Conservation (phyloP, 2,113 vertebrate genomes). For the Gymnobelideus leadbeateri region DNA sequence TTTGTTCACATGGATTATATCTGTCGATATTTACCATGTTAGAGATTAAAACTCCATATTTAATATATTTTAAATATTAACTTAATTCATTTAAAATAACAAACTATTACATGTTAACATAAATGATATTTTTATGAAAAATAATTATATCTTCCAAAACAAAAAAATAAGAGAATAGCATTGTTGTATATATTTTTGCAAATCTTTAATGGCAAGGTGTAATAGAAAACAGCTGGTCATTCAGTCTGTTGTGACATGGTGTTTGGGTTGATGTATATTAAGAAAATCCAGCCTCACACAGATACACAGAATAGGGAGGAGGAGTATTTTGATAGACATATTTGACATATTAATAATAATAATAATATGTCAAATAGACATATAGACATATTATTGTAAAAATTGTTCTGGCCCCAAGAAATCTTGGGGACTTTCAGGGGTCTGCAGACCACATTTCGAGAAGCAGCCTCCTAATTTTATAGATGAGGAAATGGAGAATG, state of each 20-base stretch:
- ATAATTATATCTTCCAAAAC: not conserved
- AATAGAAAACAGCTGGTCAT: not conserved
- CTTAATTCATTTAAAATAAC: not conserved
- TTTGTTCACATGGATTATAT: not conserved
- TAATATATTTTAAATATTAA: not conserved
- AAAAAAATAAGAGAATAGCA: not conserved
- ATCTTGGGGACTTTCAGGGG: not conserved
- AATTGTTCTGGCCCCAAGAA: not conserved
- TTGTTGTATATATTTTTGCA: not conserved
- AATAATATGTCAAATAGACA: too few species aligned
- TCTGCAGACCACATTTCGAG: not conserved
- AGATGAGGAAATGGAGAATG: not conserved
- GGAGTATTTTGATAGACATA: not conserved
- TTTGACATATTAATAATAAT: too few species aligned
- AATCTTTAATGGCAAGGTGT: not conserved
- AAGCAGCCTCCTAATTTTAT: not conserved
- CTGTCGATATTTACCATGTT: not conserved
- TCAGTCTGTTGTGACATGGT: not conserved
- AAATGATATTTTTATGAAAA: not conserved
- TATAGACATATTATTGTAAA: not conserved
- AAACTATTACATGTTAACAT: not conserved
- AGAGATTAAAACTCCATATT: not conserved
- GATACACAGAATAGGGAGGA: not conserved
- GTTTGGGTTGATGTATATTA: not conserved
- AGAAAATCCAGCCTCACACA: not conserved